A percentile compares a stretch with the other conserved stretches of the same genome.
These are phyloP conservation scores for Drosophila ustulata DNA, from an alignment of 2,888 invertebrate genomes.

Conservation along the genomic window DNA sequence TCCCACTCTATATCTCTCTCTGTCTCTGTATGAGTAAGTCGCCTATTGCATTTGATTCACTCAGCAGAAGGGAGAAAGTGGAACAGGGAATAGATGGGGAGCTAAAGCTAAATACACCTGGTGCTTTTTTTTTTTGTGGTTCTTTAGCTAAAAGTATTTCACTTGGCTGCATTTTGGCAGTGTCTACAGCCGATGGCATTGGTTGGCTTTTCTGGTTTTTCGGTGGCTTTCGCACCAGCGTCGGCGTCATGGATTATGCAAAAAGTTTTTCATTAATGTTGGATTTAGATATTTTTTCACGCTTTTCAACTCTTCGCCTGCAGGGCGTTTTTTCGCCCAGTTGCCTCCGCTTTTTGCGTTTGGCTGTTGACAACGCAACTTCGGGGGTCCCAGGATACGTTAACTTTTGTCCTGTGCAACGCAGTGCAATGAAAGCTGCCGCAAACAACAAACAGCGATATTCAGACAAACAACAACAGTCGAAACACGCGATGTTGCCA, in stretches of 20 bases:
- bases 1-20: neutral
- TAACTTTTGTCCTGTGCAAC: conserved; percentile 70
- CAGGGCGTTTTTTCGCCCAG: conserved; percentile 62
- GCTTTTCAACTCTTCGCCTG: conserved; percentile 53
- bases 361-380: conserved; percentile 77
- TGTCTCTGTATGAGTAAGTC: conserved; percentile 14
- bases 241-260: conserved; percentile 80
- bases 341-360: conserved; percentile 57
- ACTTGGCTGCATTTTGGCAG: conserved; percentile 48
- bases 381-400: conserved; percentile 76
- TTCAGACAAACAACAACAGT: conserved; percentile 54
- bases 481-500: conserved; percentile 24
- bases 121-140: conserved; percentile 11
- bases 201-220: conserved; percentile 40
- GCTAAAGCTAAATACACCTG: conserved; percentile 23
- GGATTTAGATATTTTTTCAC: conserved; percentile 81
- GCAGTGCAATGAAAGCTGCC: conserved; percentile 75
- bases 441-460: conserved; percentile 68
- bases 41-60: conserved; percentile 68
- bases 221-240: conserved; percentile 16
- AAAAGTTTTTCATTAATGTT: conserved; percentile 84
- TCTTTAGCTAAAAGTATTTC: conserved; percentile 45
- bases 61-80: conserved; percentile 10
- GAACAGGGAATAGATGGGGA: neutral
- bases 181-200: conserved; percentile 60